Base-by-base conservation (phyloP, 2,113 vertebrate species). In the Agapornis roseicollis region DNA sequence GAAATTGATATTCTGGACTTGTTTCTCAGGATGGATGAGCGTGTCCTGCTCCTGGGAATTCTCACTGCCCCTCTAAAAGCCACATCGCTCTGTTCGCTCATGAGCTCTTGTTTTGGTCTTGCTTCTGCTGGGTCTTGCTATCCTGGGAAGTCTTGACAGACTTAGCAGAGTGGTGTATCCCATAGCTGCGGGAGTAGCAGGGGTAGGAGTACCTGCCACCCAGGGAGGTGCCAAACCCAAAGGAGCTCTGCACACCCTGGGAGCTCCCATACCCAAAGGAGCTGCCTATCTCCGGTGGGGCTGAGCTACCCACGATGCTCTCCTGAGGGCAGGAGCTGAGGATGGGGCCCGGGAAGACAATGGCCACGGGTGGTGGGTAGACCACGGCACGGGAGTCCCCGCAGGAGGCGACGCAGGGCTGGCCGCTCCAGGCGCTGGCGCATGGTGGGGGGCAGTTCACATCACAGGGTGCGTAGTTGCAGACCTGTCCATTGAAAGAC, bases 261-360 rank as follows among this genome's bases (percentile, higher is more conserved):
- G 8, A 39, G 5, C 27, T 19, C 41, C 86, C 55, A 0, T 6
- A 28, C 11, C 15, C 11, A 2, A 33, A 63, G 47, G 70, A 74
- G 20, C 56, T 20, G 8, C 77, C 89, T 2, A 47, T 12, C 41
- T 15, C 66, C 44, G 6, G 1, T 0, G 88, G 88, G 6, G 28
- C 28, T 1, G 88, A 55, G 15, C 18, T 2, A 16, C 85, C 88
- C 80, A 95, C 92, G 0, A 41, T 0, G 58, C 91, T 93, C 42
- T 95, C 88, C 70, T 95, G 94, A 1, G 94, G 91, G 56, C 73
- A 95, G 52, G 94, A 80, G 79, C 52, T 80, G 35, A 95, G 88
- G 80, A 91, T 85, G 88, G 94, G 94, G 17, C 92, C 94, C 0
- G 94, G 94, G 81, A 95, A 95, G 44, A 17, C 27, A 12, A 95